Base-by-base conservation (phyloP, 2,113 vertebrate species). In the Tringa solitaria region DNA sequence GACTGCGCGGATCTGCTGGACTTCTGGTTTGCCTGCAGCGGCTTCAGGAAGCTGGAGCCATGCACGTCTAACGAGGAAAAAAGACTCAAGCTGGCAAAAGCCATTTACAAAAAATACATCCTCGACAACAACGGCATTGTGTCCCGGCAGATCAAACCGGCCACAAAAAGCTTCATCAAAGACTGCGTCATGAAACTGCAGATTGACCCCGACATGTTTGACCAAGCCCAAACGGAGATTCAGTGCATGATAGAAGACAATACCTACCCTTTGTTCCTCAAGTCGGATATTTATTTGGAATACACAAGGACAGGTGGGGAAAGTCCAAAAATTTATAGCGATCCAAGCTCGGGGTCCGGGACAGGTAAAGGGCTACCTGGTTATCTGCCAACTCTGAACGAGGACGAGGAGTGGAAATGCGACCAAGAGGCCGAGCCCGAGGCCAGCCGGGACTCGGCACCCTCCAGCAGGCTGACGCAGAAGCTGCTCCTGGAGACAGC, bases 21-120 rank as follows among this genome's bases (percentile, higher is more conserved):
- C 98, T 99, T 99, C 97, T 99, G 99, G 99, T 99, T 99, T 51
- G 99, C 99, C 11, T 99, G 99, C 98, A 99, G 98, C 1, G 99
- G 99, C 94, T 99, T 99, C 97, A 98, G 99, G 79, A 99, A 99
- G 93, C 98, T 99, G 77, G 99, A 99, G 94, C 98, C 98, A 0
- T 98, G 98, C 1, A 96, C 98, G 30, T 98, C 98, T 18, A 99
- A 99, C 0, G 99, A 99, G 97, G 99, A 99, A 92, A 99, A 99
- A 97, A 98, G 99, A 98, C 97, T 99, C 28, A 99, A 99, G 96
- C 97, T 99, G 95, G 99, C 99, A 14, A 99, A 99, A 95, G 99
- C 99, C 21, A 99, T 99, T 91, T 99, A 99, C 96, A 99, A 99
- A 92, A 99, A 99, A 92, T 99, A 99, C 95, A 98, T 99, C 95